A percentile compares a stretch with the other conserved stretches of the same genome.
phyloP scores from a whole-genome alignment of 2,797 vertebrate genomes.

The Neopelma chrysocephalum region DNA sequence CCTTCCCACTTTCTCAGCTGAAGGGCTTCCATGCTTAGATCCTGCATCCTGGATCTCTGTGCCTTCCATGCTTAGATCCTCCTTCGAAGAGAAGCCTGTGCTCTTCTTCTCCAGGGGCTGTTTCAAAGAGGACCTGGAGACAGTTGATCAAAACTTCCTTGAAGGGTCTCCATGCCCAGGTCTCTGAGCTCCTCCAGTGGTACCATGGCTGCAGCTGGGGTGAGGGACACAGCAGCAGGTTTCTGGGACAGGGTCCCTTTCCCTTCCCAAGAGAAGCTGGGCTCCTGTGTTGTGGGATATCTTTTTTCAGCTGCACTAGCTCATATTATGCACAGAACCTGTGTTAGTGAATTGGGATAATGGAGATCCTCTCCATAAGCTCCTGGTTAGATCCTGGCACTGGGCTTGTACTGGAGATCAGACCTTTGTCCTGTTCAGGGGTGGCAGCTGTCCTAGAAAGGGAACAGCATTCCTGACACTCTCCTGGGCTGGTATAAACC shows the following conservation, averaged over 20 bases:
- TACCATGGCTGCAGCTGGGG: background rate
- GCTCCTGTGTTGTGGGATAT: background rate
- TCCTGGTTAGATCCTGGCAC: background rate
- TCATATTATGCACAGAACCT: background rate
- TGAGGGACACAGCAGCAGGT: background rate
- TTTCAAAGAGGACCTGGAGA: background rate
- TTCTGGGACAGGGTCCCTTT: background rate
- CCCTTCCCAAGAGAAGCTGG: background rate
- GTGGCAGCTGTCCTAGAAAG: background rate
- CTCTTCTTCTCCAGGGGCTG: background rate
- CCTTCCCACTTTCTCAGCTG: background rate
- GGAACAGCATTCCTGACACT: background rate
- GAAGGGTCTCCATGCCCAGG: background rate
- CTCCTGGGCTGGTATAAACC: background rate
- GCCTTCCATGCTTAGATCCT: background rate
- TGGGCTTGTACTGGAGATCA: background rate
- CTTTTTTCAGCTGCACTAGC: background rate
- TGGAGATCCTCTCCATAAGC: background rate
- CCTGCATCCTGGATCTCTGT: background rate
- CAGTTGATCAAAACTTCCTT: background rate
- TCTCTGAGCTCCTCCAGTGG: background rate
- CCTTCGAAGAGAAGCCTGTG: background rate
- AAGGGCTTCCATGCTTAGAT: background rate
- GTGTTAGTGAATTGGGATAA: background rate
- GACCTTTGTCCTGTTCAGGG: background rate